Conservation (phyloP, 2,113 vertebrate species). For the Glaucidium brasilianum region DNA sequence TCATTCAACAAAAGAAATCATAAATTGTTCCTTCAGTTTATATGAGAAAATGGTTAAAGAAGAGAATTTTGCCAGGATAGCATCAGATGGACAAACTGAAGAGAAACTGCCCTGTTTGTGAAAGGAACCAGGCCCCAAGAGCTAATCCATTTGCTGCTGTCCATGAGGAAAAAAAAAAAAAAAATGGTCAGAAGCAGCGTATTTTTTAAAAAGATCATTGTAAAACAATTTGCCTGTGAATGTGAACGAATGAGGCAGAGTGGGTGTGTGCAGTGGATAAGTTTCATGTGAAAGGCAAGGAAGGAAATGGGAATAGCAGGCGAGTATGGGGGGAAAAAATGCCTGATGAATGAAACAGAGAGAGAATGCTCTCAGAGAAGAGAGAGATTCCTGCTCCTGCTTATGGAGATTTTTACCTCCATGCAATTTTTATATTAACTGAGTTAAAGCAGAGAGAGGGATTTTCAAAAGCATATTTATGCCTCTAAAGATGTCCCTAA, state of each 20-base stretch:
- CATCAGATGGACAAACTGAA: not conserved
- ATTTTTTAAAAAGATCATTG: not conserved
- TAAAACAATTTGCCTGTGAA: not conserved
- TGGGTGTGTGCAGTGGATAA: not conserved
- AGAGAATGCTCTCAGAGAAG: not conserved
- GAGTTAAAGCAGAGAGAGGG: not conserved
- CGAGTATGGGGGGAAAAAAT: not conserved
- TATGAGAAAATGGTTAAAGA: not conserved
- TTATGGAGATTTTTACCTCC: not conserved
- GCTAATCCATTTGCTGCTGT: not conserved
- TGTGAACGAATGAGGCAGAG: not conserved
- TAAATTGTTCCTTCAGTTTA: not conserved
- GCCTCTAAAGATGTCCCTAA: not conserved
- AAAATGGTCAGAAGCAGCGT: not conserved
- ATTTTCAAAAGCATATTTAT: not conserved
- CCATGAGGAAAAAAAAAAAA: not conserved
- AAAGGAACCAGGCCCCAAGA: not conserved
- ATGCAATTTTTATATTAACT: fast-evolving
- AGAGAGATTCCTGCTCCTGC: not conserved
- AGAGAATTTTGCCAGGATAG: not conserved
- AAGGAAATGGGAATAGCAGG: constrained; percentile 56
- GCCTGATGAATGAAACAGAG: constrained; percentile 25
- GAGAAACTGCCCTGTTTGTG: not conserved
- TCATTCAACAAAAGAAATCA: not conserved
- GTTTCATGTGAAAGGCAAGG: not conserved